These are phyloP conservation scores for Sycobia sp. DNA, from an alignment of 1,140 invertebrate species.

Conservation along the genomic window DNA sequence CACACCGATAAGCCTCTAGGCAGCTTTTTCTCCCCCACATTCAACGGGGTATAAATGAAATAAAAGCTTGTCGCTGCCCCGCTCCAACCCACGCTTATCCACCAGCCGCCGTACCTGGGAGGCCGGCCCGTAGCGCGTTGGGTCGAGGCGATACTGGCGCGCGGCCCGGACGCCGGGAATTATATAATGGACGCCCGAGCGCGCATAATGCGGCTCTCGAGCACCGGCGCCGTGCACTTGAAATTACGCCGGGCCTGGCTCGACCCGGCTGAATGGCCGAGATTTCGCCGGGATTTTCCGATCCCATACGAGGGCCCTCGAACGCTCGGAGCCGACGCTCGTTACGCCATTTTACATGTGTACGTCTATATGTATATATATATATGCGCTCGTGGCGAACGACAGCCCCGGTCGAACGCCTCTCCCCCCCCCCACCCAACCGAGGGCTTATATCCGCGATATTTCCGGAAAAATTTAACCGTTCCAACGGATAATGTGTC, in stretches of 20 bases:
- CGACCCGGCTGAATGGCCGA: no score
- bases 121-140: no score
- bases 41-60: slow-evolving; percentile 50
- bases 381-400: no score
- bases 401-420: no score
- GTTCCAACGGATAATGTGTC: no score
- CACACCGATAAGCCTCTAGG: no score
- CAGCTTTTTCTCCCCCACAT: slow-evolving; percentile 43
- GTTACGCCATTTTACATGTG: no score
- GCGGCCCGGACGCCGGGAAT: not conserved
- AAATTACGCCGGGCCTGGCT: slow-evolving; percentile 1
- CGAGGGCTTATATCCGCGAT: no score
- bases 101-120: no score
- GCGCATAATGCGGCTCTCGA: slow-evolving; percentile 23
- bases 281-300: slow-evolving; percentile 15
- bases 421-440: no score
- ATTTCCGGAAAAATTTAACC: slow-evolving; percentile 5
- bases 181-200: slow-evolving; percentile 5
- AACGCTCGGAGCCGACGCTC: slow-evolving; percentile 36
- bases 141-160: slow-evolving; percentile 12
- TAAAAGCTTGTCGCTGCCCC: slow-evolving; percentile 45
- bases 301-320: slow-evolving; percentile 40
- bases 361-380: no score
- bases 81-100: no score
- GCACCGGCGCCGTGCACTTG: not conserved